Evolutionary conservation across 2,113 vertebrate species (phyloP).

Genomic region (Cephalopterus ornatus): DNA sequence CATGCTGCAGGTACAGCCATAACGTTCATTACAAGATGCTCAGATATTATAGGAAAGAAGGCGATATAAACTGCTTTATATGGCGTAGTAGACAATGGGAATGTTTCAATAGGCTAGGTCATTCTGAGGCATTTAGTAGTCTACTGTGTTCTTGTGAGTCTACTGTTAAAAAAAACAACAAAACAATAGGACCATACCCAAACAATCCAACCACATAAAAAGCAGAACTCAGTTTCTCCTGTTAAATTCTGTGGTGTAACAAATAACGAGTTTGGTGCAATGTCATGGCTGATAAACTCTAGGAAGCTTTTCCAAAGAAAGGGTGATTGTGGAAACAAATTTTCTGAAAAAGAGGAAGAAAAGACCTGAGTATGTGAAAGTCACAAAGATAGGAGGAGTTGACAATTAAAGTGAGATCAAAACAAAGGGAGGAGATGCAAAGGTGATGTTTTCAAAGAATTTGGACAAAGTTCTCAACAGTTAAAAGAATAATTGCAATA

Average conservation of each 20-base stretch:
- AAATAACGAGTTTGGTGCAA: background rate
- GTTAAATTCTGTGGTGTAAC: background rate
- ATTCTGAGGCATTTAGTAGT: background rate
- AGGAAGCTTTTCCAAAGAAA: background rate
- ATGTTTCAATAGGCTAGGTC: background rate
- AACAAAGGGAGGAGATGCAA: background rate
- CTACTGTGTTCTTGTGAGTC: background rate
- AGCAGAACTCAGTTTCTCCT: background rate
- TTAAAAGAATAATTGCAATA: background rate
- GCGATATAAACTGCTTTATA: background rate
- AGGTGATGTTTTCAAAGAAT: background rate
- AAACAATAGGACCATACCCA: background rate
- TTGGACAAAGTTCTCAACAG: background rate
- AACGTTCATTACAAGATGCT: background rate
- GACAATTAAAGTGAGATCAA: background rate
- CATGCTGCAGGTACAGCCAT: background rate
- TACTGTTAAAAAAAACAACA: background rate
- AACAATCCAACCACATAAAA: background rate
- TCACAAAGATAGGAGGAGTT: background rate
- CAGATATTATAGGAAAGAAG: background rate
- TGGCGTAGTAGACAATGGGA: background rate
- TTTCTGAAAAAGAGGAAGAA: background rate
- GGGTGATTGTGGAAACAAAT: accelerated
- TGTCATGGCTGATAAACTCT: background rate
- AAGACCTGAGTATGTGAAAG: background rate